Base-by-base conservation (phyloP, 2,113 vertebrate species). In the Ardeotis arabs region DNA sequence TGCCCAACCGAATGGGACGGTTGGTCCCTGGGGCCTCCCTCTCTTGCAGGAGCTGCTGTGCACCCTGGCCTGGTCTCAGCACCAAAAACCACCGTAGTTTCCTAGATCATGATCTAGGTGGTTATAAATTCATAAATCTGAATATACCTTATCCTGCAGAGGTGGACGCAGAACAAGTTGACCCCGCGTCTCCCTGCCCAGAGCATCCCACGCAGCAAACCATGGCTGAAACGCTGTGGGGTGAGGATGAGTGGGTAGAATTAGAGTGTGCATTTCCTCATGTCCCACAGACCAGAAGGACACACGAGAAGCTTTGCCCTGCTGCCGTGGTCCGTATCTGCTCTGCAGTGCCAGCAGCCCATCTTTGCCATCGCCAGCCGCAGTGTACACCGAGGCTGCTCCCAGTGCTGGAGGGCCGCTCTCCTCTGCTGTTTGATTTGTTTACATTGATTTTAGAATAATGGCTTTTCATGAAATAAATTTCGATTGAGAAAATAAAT, bases 401-500 rank as follows among this genome's bases (percentile, higher is more conserved):
- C n/a, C 45, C 33, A 0, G 3, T 5, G 33, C 60, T 21, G 45
- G 44, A 49, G 39, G 47, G 83, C 70, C 39, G 52, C 79, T 60
- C 60, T 73, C 35, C 0, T 37, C 47, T 35, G 59, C 66, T 10
- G 2, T 73, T 70, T 37, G 37, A 8, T 78, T 82, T 72, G 74
- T 78, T 93, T 39, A 18, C 94, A 58, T 25, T 15, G 87, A 91
- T 94, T 93, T 72, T n/a, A 8, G 21, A 90, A 47, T 68, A 78
- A 93, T 79, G 90, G 28, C 84, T 94, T 84, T 9, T 67, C 73
- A 45, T 8, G 29, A 84, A 87, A 81, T 27, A 81, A 81, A 94
- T 82, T 88, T 63, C 13, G 6, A 53, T 56, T 16, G 49, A 67
- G 84, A 84, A 95, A 89, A 91, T 41, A 68, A 94, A 75, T 94